These are phyloP conservation scores for Nomada ferruginata DNA, from an alignment of 2,888 invertebrate genomes.

Conservation along the genomic window DNA sequence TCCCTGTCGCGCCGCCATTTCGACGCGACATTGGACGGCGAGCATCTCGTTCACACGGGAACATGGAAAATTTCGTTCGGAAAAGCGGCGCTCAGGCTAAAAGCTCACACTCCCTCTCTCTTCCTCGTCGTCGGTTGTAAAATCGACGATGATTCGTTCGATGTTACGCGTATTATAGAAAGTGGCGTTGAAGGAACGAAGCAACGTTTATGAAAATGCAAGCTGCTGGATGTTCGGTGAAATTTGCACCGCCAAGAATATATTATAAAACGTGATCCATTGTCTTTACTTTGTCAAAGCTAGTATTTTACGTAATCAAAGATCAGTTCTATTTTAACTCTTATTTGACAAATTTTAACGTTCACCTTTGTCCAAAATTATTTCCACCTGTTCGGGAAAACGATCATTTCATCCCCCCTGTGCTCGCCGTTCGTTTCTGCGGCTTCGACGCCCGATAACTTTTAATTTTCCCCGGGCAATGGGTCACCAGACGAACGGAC, in stretches of 20 bases:
- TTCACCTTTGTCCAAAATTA: too few relatives aligned
- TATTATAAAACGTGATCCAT: conserved; percentile 30
- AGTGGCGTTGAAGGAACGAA: not conserved
- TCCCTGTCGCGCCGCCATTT: not conserved
- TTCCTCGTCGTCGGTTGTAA: too few relatives aligned
- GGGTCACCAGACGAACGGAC: conserved; percentile 16
- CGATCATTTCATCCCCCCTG: not conserved
- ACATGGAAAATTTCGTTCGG: not conserved
- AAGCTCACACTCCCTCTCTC: not conserved
- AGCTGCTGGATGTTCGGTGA: not conserved
- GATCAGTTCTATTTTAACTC: too few relatives aligned
- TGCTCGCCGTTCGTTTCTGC: not conserved
- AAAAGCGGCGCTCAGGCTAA: not conserved
- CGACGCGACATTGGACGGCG: conserved; percentile 4
- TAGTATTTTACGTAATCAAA: too few relatives aligned
- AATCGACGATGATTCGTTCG: not conserved
- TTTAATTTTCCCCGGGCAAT: conserved; percentile 47
- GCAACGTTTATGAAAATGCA: conserved; percentile 13
- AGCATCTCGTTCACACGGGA: not conserved
- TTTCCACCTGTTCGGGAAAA: not conserved
- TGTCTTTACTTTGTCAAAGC: too few relatives aligned
- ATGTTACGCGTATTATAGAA: conserved; percentile 9
- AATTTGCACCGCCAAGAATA: not conserved
- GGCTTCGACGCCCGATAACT: conserved; percentile 30
- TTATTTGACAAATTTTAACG: too few relatives aligned